Conservation (phyloP, 2,113 vertebrate species). For the Bubo blakistoni region DNA sequence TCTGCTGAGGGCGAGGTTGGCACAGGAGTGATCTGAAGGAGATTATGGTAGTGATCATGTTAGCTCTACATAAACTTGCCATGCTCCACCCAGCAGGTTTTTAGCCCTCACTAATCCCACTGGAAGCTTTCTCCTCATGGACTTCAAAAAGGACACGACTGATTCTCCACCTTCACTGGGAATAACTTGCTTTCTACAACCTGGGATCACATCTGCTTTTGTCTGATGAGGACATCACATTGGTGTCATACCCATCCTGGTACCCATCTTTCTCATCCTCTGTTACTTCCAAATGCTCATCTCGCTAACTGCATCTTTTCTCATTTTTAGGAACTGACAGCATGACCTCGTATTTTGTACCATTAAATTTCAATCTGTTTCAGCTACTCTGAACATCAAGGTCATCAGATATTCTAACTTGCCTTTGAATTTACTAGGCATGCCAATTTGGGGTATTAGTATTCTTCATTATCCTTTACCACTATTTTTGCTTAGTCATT, state of each 20-base stretch:
- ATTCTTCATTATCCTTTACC: background rate
- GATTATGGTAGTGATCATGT: rapidly evolving
- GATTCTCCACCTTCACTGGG: background rate
- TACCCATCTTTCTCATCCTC: background rate
- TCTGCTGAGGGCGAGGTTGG: rapidly evolving
- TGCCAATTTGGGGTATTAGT: background rate
- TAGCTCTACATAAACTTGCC: background rate
- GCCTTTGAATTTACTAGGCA: background rate
- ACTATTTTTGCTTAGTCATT: background rate
- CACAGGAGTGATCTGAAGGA: background rate
- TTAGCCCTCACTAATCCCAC: background rate
- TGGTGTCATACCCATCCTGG: background rate
- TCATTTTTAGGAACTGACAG: background rate
- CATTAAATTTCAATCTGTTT: background rate
- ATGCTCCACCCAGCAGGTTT: background rate
- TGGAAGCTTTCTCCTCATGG: background rate
- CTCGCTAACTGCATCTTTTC: background rate
- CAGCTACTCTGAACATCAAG: background rate
- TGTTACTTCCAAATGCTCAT: background rate
- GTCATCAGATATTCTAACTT: background rate
- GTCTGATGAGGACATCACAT: background rate
- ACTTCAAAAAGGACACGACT: background rate
- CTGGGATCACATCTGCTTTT: background rate
- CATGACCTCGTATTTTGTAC: background rate
- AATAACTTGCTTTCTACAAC: background rate